Evolutionary conservation across 92 coral and sea anemone species (phyloP).

Genomic region (Phenganax marumi): DNA sequence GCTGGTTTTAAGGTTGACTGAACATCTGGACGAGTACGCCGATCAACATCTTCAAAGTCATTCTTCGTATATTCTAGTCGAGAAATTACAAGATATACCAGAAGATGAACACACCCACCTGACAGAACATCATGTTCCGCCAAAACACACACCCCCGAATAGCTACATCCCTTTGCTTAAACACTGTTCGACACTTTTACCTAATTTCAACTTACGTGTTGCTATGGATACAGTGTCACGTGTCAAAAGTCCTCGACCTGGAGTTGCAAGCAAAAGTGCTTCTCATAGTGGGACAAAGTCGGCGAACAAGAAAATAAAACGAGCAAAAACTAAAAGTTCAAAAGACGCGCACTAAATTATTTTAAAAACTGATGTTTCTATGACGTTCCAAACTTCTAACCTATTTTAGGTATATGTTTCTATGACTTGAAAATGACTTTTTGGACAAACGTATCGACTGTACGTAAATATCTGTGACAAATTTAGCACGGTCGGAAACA

Average conservation of each 20-base stretch:
- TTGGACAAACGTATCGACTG: too few relatives aligned
- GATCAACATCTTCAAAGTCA: slow-evolving; percentile 67
- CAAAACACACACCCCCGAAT: slow-evolving; percentile 50
- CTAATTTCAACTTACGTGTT: slow-evolving; percentile 70
- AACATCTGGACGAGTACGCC: slow-evolving; percentile 78
- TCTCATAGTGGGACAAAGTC: slow-evolving; percentile 10
- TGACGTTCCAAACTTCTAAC: not conserved
- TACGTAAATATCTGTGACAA: too few relatives aligned
- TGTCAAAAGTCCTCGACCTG: slow-evolving; percentile 21
- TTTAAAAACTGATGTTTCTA: not conserved
- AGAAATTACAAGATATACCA: slow-evolving; percentile 57
- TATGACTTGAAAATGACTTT: too few relatives aligned
- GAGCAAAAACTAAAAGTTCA: slow-evolving; percentile 32
- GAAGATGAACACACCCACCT: slow-evolving; percentile 43
- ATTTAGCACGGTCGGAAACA: too few relatives aligned
- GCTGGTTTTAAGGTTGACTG: slow-evolving; percentile 77
- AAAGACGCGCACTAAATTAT: slow-evolving; percentile 28
- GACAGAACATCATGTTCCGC: slow-evolving; percentile 28
- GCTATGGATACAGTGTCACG: slow-evolving; percentile 46
- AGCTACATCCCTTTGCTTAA: slow-evolving; percentile 77
- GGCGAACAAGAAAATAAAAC: slow-evolving; percentile 37
- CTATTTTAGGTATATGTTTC: too few relatives aligned
- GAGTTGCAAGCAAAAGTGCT: slow-evolving; percentile 31
- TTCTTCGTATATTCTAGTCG: slow-evolving; percentile 83
- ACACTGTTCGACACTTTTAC: slow-evolving; percentile 68